These are phyloP conservation scores for Semaprochilodus insignis DNA, from an alignment of 2,797 vertebrate genomes.

Conservation along the genomic window DNA sequence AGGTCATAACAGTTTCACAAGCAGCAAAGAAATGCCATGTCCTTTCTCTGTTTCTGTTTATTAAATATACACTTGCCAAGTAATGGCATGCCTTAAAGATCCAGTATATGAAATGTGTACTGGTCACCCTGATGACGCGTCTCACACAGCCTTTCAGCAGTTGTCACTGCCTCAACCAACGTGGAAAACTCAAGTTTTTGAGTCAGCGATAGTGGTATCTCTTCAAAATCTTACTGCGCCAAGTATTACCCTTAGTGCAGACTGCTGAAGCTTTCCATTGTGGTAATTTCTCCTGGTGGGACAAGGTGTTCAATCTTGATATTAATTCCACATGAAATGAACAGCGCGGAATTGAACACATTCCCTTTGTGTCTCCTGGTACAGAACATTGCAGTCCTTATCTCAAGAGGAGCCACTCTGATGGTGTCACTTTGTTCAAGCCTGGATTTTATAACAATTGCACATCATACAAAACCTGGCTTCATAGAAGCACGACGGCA, in stretches of 20 bases:
- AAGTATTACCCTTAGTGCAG: neutral
- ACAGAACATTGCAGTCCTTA: constrained; percentile 18
- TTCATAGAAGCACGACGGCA: constrained; percentile 94
- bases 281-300: neutral
- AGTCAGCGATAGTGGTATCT: neutral
- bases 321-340: constrained; percentile 15
- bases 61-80: constrained; percentile 20
- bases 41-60: neutral
- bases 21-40: neutral
- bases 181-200: neutral
- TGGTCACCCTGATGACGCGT: neutral
- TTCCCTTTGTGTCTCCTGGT: constrained; percentile 30
- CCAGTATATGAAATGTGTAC: neutral
- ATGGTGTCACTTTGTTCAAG: constrained; percentile 54
- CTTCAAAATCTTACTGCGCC: neutral
- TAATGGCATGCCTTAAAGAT: constrained; percentile 9
- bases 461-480: constrained; percentile 93
- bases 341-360: constrained; percentile 4
- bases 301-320: neutral
- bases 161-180: constrained; percentile 5
- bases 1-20: neutral
- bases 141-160: neutral
- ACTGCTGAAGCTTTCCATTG: constrained; percentile 5
- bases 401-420: constrained; percentile 30
- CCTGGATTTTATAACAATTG: constrained; percentile 48